phyloP scores from a whole-genome alignment of 2,113 vertebrate genomes.

The Vireo altiloquus region DNA sequence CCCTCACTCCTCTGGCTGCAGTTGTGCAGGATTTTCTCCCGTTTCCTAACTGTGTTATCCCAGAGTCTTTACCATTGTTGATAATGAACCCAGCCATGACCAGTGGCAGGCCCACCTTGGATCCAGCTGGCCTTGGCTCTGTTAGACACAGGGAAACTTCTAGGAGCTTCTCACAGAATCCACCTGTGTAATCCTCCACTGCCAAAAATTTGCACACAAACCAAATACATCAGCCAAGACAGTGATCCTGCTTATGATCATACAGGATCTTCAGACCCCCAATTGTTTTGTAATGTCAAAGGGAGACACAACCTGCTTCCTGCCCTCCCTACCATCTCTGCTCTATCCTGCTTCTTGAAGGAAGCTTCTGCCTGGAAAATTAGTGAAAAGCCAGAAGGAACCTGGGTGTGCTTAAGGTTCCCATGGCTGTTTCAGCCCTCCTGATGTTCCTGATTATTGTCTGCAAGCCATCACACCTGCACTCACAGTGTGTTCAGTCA shows the following conservation, averaged over 20 bases:
- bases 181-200: background rate
- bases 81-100: background rate
- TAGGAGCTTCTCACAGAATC: background rate
- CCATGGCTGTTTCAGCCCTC: background rate
- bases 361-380: background rate
- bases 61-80: rapidly evolving
- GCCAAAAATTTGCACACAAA: background rate
- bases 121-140: background rate
- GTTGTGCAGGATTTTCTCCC: background rate
- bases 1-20: background rate
- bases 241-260: background rate
- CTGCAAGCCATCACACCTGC: background rate
- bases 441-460: background rate
- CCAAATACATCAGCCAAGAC: background rate
- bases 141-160: background rate
- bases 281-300: background rate
- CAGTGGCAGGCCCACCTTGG: background rate
- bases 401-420: background rate
- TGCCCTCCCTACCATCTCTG: background rate
- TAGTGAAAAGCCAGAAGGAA: background rate
- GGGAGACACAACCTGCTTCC: background rate
- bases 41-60: background rate
- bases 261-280: background rate
- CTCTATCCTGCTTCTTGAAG: background rate
- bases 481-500: background rate